A percentile compares a stretch with the other conserved stretches of the same genome.
Evolutionary conservation across 2,888 invertebrate species (phyloP).

Genomic region (Drosophila paramelanica): DNA sequence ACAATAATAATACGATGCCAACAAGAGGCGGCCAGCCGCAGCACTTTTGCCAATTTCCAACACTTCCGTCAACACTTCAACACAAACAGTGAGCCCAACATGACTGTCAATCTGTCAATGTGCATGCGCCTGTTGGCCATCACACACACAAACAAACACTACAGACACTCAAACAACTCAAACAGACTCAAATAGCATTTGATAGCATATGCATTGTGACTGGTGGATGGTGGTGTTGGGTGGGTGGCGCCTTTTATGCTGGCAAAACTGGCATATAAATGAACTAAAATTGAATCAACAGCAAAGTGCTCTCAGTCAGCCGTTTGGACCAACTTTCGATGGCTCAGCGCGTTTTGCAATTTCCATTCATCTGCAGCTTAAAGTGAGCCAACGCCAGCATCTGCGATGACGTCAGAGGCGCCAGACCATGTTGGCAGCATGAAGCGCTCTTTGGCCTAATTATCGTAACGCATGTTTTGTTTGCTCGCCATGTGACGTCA

Average conservation of each 20-base stretch:
- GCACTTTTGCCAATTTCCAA: constrained; percentile 69
- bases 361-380: constrained; percentile 42
- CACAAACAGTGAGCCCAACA: constrained; percentile 63
- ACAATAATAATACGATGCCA: constrained; percentile 6
- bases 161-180: constrained; percentile 7
- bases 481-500: constrained; percentile 65
- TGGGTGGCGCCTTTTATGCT: constrained; percentile 46
- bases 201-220: constrained; percentile 47
- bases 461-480: constrained; percentile 35
- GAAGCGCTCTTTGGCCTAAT: constrained; percentile 31
- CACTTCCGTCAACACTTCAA: constrained; percentile 79
- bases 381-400: constrained; percentile 11
- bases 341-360: constrained; percentile 37
- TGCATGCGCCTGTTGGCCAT: constrained; percentile 36
- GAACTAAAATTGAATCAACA: constrained; percentile 65
- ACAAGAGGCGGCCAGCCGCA: constrained; percentile 24
- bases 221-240: constrained; percentile 8
- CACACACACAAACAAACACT: constrained; percentile 28
- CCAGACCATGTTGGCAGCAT: constrained; percentile 28
- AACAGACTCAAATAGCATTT: constrained; percentile 30
- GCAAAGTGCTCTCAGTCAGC: constrained; percentile 50
- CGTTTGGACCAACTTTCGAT: constrained; percentile 6
- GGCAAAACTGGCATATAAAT: constrained; percentile 60
- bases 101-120: constrained; percentile 79
- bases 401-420: constrained; percentile 51